Evolutionary conservation across 2,888 invertebrate genomes (phyloP).

Genomic region (Drosophila parthenogenetica): DNA sequence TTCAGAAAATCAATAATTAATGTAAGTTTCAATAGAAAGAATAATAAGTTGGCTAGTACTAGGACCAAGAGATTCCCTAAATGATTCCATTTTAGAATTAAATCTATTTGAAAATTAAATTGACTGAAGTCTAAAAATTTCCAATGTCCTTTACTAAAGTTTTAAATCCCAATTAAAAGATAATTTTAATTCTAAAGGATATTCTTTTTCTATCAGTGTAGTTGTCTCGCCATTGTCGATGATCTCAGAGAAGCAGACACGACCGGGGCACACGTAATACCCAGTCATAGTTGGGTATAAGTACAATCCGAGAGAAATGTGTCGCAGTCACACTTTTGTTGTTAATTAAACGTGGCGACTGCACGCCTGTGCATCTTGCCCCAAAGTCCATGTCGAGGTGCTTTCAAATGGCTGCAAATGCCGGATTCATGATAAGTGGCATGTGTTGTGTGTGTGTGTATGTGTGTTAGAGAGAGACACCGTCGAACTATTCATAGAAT

Average conservation of each 20-base stretch:
- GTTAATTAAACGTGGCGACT: conserved; percentile 78
- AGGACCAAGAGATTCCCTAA: too few relatives aligned
- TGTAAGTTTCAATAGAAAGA: too few relatives aligned
- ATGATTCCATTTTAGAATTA: too few relatives aligned
- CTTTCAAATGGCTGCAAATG: conserved; percentile 52
- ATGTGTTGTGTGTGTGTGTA: conserved; percentile 11
- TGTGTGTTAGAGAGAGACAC: neutral
- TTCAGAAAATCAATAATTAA: too few relatives aligned
- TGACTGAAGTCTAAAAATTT: too few relatives aligned
- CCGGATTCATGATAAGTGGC: conserved; percentile 73
- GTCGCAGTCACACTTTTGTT: conserved; percentile 78
- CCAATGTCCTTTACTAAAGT: too few relatives aligned
- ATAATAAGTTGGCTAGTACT: too few relatives aligned
- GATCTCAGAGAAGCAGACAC: conserved; percentile 48
- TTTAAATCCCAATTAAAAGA: too few relatives aligned
- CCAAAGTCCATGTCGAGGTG: conserved; percentile 23
- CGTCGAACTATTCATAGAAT: conserved; percentile 70
- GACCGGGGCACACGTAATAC: conserved; percentile 10
- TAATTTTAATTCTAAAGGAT: too few relatives aligned
- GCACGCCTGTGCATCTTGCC: conserved; percentile 39
- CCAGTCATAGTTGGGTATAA: conserved; percentile 7
- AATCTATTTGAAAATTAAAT: too few relatives aligned
- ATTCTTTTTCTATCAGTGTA: too few relatives aligned
- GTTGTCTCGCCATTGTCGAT: conserved; percentile 34
- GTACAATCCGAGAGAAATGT: conserved; percentile 46